Base-by-base conservation (phyloP, 1,140 invertebrate species). In the Agrypnia vestita region DNA sequence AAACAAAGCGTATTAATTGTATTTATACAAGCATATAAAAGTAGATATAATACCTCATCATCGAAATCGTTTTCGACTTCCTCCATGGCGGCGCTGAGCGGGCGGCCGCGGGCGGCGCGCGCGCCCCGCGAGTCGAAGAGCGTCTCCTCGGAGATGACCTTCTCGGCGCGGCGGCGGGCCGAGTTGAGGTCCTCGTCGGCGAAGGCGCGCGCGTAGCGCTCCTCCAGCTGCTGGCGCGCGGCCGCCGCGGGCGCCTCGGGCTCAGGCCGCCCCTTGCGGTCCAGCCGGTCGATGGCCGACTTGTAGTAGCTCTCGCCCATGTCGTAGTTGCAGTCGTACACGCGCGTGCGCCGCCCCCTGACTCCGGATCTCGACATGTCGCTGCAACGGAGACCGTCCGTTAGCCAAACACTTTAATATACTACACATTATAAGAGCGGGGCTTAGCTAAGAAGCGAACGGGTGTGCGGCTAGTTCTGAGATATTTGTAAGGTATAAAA, bases 311-410 rank as follows among this genome's bases (percentile, higher is more conserved):
- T 94, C 85, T 95, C 93, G 56, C 94, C 94, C 85, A 94, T 94
- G 87, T 94, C 92, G 86, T 95, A 95, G 85, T 95, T 95, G 86
- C 94, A 94, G 84, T 94, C 93, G 85, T 95, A 95, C 80, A 95
- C 92, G 85, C 92, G 92, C 10, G 94, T 95, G 83, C 90, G 88
- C 74, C 94, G 91, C 82, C 93, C 93, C 87, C 94, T 90, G 82
- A 91, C 86, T 81, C 87, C 84, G 11, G 87, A 86, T 80, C 88
- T 87, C 17, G 80, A 84, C 77, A 78, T 83, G n/a, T 19, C 78
- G 73, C 15, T 59, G 64, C 43, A n/a, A 13, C 17, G 10, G 4
- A 69, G 21, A 35, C 0, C 17, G 11, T 11, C 4, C 53, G 10
- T 59, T 59, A 59, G 7, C 17, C 17, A 8, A 15, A 21, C 17